phyloP scores from a whole-genome alignment of 64 coral and sea anemone genomes.

The Actinia tenebrosa region DNA sequence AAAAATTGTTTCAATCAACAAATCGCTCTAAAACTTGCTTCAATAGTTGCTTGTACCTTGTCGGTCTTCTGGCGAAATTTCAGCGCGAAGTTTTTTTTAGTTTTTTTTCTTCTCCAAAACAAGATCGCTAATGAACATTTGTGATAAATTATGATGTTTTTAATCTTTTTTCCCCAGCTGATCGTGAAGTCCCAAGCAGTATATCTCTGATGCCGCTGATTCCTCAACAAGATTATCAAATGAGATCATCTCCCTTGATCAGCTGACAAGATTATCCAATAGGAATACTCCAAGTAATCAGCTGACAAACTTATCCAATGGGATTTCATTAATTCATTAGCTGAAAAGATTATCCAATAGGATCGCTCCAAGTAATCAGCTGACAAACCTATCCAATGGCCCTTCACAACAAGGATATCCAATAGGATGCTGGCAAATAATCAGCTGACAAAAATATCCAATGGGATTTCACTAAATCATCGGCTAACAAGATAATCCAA shows the following conservation, averaged over 20 bases:
- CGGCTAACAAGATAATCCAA: background rate
- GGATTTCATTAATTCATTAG: background rate
- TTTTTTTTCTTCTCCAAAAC: no score
- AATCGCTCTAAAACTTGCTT: no score
- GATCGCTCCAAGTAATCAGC: background rate
- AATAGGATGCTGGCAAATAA: background rate
- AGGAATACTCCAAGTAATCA: background rate
- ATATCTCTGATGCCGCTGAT: background rate
- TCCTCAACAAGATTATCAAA: background rate
- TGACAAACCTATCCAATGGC: background rate
- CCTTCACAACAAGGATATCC: background rate
- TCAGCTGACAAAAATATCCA: background rate
- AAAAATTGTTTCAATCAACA: no score
- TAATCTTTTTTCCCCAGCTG: background rate
- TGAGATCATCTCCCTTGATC: background rate
- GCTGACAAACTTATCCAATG: background rate
- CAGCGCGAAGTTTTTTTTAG: no score
- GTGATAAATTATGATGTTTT: background rate
- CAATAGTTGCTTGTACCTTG: no score
- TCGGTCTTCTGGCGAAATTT: no score
- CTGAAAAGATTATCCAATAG: background rate
- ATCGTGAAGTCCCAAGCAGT: conserved; percentile 4
- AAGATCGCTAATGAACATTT: no score
- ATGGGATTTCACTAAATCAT: background rate
- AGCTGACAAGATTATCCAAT: background rate